phyloP scores from a whole-genome alignment of 2,113 vertebrate species.

The Oreotragus oreotragus region DNA sequence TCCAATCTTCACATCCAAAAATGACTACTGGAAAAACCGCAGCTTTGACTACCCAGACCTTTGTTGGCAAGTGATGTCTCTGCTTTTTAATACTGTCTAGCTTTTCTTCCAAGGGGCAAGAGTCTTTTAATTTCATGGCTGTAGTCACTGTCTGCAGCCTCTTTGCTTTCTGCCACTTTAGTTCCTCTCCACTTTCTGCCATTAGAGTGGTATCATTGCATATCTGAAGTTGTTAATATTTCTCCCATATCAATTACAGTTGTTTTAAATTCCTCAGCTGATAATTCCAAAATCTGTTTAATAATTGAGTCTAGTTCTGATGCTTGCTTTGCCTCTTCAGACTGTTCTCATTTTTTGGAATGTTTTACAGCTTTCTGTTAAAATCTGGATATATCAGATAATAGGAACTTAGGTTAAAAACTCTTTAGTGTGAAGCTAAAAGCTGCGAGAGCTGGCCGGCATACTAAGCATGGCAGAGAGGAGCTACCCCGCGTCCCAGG shows the following conservation, averaged over 20 bases:
- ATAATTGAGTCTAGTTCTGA: not conserved
- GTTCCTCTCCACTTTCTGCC: not conserved
- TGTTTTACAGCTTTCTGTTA: not conserved
- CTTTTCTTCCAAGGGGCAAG: not conserved
- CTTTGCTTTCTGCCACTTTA: not conserved
- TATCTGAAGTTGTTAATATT: not conserved
- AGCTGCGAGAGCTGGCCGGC: too few species aligned
- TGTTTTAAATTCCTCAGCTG: not conserved
- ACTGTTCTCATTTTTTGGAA: not conserved
- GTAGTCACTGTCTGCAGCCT: not conserved
- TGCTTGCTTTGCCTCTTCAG: not conserved
- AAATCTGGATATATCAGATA: not conserved
- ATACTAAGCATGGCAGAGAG: too few species aligned
- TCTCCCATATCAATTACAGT: not conserved
- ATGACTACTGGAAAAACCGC: not conserved
- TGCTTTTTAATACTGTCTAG: not conserved
- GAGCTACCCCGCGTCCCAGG: too few species aligned
- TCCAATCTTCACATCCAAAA: not conserved
- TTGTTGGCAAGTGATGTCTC: not conserved
- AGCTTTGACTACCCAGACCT: not conserved
- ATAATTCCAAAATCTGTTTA: not conserved
- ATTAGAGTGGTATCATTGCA: not conserved
- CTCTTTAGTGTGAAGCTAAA: not conserved
- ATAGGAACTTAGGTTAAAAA: not conserved
- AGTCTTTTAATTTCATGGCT: not conserved